phyloP scores from a whole-genome alignment of 2,888 invertebrate species.

The Caradrina kadenii region DNA sequence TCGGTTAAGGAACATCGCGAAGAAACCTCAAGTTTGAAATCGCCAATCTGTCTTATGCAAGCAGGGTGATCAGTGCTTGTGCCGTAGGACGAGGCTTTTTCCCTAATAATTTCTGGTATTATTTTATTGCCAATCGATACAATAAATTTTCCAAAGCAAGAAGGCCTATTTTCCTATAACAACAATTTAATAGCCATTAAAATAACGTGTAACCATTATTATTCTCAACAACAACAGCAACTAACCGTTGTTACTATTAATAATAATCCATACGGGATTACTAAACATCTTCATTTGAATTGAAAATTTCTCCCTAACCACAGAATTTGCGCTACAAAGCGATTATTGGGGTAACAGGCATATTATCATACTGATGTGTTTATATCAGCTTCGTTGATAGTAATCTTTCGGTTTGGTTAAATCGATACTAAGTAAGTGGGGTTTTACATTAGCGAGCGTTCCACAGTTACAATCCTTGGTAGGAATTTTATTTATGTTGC shows the following conservation, averaged over 20 bases:
- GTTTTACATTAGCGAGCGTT: background rate
- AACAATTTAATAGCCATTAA: background rate
- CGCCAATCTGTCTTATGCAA: too few relatives aligned
- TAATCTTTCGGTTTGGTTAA: conserved; percentile 19
- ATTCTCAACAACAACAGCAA: background rate
- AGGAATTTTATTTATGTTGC: too few relatives aligned
- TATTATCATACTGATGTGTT: conserved; percentile 1
- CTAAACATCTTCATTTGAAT: background rate
- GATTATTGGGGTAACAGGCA: background rate
- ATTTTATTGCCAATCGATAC: too few relatives aligned
- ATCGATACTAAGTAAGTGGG: background rate
- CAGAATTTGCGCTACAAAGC: background rate
- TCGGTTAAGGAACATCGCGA: too few relatives aligned
- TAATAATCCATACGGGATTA: background rate
- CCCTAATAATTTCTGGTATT: too few relatives aligned
- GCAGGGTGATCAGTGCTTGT: too few relatives aligned
- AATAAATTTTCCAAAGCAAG: too few relatives aligned
- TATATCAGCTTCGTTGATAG: conserved; percentile 6
- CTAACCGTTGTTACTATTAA: background rate
- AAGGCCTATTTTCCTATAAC: background rate
- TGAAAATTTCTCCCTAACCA: background rate
- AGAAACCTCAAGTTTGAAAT: too few relatives aligned
- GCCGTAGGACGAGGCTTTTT: too few relatives aligned
- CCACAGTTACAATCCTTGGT: background rate
- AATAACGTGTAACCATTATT: background rate